Evolutionary conservation across 2,113 vertebrate genomes (phyloP).

Genomic region (Hylia prasina): DNA sequence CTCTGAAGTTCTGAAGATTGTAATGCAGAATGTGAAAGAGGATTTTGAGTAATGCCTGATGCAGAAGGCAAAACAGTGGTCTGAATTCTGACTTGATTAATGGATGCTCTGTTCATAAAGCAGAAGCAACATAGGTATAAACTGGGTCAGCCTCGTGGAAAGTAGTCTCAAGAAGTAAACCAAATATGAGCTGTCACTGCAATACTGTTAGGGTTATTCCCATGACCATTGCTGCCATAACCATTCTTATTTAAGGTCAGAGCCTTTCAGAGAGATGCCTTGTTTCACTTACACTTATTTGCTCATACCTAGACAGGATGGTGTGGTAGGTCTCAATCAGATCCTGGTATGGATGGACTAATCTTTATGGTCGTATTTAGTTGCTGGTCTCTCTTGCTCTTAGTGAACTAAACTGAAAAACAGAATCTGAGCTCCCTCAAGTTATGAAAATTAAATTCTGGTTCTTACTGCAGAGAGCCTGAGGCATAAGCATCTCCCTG

Average conservation of each 20-base stretch:
- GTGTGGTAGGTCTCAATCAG: not conserved
- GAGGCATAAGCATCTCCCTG: not conserved
- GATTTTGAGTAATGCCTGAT: not conserved
- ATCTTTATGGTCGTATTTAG: not conserved
- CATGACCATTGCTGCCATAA: not conserved
- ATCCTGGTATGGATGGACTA: not conserved
- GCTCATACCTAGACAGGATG: not conserved
- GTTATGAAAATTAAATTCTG: constrained; percentile 2
- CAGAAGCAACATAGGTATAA: not conserved
- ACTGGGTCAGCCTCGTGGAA: not conserved
- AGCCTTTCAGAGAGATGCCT: not conserved
- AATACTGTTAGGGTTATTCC: not conserved
- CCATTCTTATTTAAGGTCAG: not conserved
- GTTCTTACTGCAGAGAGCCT: not conserved
- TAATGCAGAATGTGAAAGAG: not conserved
- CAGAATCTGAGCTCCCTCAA: not conserved
- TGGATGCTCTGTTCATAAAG: not conserved
- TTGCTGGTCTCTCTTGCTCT: not conserved
- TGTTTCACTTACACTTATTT: not conserved
- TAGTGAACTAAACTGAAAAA: not conserved
- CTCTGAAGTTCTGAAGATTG: not conserved
- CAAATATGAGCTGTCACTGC: not conserved
- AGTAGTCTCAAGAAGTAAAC: not conserved
- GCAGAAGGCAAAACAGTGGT: not conserved
- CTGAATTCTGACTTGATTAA: not conserved